phyloP scores from a whole-genome alignment of 1,140 invertebrate species.

The Ditylenchus dipsaci region DNA sequence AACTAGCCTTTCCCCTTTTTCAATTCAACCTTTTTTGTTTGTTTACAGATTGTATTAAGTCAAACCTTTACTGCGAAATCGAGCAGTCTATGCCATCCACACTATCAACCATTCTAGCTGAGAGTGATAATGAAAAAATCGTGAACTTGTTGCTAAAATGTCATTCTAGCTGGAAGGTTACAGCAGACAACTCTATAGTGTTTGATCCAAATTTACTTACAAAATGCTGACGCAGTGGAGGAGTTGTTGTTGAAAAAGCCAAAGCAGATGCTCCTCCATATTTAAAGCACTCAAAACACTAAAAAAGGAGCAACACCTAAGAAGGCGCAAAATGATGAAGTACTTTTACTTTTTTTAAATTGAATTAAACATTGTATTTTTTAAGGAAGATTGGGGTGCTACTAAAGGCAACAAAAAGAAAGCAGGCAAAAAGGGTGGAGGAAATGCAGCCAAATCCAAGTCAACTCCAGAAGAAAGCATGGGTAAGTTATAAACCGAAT shows the following conservation, averaged over 20 bases:
- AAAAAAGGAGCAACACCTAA: slow-evolving; percentile 18
- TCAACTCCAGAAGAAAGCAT: background rate
- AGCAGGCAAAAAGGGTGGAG: slow-evolving; percentile 32
- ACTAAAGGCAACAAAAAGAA: slow-evolving; percentile 33
- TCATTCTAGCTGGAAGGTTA: background rate
- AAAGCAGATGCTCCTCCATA: slow-evolving; percentile 24
- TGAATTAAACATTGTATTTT: slow-evolving; percentile 10
- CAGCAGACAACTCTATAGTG: slow-evolving; percentile 7
- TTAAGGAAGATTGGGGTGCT: slow-evolving; percentile 41
- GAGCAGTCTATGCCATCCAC: background rate
- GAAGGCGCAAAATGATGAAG: slow-evolving; percentile 8
- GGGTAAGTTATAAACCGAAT: background rate
- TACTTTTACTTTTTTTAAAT: slow-evolving; percentile 14
- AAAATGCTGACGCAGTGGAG: background rate
- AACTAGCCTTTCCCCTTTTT: too few species aligned
- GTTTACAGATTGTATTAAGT: slow-evolving; percentile 12
- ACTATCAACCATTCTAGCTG: background rate
- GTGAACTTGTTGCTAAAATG: slow-evolving; percentile 5
- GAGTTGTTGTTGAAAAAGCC: slow-evolving; percentile 18
- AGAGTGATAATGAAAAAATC: background rate
- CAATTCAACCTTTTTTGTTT: too few species aligned
- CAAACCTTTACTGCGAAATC: background rate
- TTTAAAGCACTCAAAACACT: background rate
- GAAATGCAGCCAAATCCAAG: slow-evolving; percentile 10
- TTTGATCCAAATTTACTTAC: slow-evolving; percentile 1